Evolutionary conservation across 2,113 vertebrate species (phyloP).

Genomic region (Zingel zingel): DNA sequence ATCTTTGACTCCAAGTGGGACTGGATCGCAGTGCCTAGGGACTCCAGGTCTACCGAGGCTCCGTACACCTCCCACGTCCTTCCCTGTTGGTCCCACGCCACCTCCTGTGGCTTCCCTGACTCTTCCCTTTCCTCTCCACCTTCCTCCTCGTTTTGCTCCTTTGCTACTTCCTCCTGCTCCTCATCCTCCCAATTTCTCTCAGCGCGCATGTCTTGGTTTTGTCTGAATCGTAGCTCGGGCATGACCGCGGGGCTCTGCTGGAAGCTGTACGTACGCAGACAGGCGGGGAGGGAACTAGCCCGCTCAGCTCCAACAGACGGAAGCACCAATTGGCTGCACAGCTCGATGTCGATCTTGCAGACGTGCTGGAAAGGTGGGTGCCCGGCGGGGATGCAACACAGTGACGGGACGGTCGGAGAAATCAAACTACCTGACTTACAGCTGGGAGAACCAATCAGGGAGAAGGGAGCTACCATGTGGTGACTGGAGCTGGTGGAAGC

Average conservation of each 20-base stretch:
- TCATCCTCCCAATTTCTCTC: conserved; percentile 44
- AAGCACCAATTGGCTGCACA: conserved; percentile 55
- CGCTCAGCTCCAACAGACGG: neutral
- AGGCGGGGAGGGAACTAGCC: conserved; percentile 41
- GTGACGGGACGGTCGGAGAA: neutral
- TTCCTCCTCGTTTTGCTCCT: neutral
- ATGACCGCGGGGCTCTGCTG: neutral
- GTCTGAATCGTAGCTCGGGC: neutral
- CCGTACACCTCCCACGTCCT: conserved; percentile 76
- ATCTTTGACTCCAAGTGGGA: conserved; percentile 73
- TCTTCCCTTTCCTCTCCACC: neutral
- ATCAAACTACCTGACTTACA: conserved; percentile 28
- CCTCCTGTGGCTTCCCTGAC: conserved; percentile 35
- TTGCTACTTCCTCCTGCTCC: conserved; percentile 34
- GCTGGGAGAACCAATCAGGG: conserved; percentile 42
- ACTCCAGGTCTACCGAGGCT: conserved; percentile 66
- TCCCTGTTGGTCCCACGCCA: conserved; percentile 69
- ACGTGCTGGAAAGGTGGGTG: conserved; percentile 66
- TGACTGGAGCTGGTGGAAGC: conserved; percentile 87
- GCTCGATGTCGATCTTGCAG: conserved; percentile 74
- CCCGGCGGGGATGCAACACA: conserved; percentile 24
- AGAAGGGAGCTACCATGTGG: conserved; percentile 3
- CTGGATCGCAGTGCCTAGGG: conserved; percentile 63
- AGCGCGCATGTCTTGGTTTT: neutral
- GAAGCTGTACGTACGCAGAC: conserved; percentile 38